Percentiles rank a stretch among this genome's conserved stretches.
Conservation (phyloP, 2,888 invertebrate genomes). For the Liodrosophila aerea region DNA sequence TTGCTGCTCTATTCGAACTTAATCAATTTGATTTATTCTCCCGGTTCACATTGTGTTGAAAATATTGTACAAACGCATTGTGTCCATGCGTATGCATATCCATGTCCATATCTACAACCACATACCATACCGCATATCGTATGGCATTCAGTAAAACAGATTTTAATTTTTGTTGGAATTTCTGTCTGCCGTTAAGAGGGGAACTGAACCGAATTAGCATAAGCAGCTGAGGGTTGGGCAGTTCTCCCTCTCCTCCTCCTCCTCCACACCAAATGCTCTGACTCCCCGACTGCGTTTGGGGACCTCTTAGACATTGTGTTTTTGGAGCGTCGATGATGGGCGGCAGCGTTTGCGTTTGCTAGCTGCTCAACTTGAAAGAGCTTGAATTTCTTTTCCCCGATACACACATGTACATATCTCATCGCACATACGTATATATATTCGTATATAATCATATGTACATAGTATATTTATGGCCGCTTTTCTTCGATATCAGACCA, state of each 20-base stretch:
- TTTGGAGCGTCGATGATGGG: conserved; percentile 18
- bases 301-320: conserved; percentile 40
- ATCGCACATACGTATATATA: conserved; percentile 1
- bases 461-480: conserved; percentile 35
- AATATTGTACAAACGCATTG: conserved; percentile 67
- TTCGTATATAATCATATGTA: conserved; percentile 6
- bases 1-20: conserved; percentile 69
- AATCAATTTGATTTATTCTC: conserved; percentile 80
- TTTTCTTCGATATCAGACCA: no score
- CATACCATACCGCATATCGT: conserved; percentile 64
- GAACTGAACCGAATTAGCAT: conserved; percentile 55
- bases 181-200: conserved; percentile 35
- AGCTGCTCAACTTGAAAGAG: conserved; percentile 30
- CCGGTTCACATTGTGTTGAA: conserved; percentile 70
- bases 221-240: conserved; percentile 60
- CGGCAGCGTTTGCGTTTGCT: conserved; percentile 31
- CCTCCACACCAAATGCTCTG: conserved; percentile 1
- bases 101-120: conserved; percentile 18
- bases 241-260: no score
- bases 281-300: conserved; percentile 12
- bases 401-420: conserved; percentile 9
- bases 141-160: conserved; percentile 59
- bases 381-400: conserved; percentile 50
- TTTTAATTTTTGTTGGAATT: conserved; percentile 41
- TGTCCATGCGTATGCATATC: conserved; percentile 54